Percentiles rank a stretch among this genome's conserved stretches.
Evolutionary conservation across 2,113 vertebrate species (phyloP).

Genomic region (Zapus hudsonius): DNA sequence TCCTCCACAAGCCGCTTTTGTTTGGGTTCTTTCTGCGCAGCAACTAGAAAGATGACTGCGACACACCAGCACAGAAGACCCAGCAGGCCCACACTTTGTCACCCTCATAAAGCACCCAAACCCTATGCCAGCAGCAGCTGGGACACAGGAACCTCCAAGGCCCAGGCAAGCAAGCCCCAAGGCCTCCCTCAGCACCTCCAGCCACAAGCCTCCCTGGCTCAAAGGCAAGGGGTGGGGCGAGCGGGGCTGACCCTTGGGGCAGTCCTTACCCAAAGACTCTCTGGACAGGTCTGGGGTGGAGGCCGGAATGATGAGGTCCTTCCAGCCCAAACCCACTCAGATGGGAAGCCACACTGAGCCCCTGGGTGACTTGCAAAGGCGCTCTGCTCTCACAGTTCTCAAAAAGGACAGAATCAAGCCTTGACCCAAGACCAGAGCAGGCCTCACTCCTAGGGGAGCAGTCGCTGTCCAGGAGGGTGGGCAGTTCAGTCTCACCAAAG

Average conservation of each 20-base stretch:
- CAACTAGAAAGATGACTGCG: no score
- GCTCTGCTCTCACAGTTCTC: neutral
- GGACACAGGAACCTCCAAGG: neutral
- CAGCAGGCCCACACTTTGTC: neutral
- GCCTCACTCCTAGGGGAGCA: neutral
- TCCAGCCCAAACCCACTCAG: no score
- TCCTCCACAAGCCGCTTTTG: no score
- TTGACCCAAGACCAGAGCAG: neutral
- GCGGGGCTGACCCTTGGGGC: neutral
- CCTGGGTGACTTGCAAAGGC: neutral
- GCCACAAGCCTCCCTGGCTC: neutral
- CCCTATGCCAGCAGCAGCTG: neutral
- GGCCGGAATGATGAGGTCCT: neutral
- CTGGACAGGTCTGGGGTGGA: neutral
- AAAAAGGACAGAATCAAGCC: neutral
- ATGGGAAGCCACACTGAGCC: neutral
- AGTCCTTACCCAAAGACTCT: neutral
- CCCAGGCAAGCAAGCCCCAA: neutral
- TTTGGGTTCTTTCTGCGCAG: no score
- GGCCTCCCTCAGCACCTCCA: neutral
- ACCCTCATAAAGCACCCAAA: accelerated
- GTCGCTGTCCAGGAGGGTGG: neutral
- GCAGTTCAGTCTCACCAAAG: neutral
- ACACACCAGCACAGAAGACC: accelerated
- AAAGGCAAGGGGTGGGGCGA: accelerated